Percentiles rank a stretch among this genome's conserved stretches.
phyloP scores from a whole-genome alignment of 2,888 invertebrate genomes.

The Dastarcus helophoroides region DNA sequence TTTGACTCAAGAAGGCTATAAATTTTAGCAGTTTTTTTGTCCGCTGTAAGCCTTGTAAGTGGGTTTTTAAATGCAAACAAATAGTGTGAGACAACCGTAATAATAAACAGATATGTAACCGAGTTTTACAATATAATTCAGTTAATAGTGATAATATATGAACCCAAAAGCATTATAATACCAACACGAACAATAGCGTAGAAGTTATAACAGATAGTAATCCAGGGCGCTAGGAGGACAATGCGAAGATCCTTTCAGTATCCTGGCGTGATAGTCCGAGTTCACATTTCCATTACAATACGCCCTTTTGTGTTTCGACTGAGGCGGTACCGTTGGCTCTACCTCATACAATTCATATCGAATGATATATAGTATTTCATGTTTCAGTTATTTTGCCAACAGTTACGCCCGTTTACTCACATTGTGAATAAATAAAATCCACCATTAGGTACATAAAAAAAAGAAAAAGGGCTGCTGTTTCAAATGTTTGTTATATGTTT shows the following conservation, averaged over 20 bases:
- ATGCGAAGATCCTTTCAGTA: slow-evolving; percentile 24
- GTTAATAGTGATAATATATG: slow-evolving; percentile 3
- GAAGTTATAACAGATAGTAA: slow-evolving; percentile 8
- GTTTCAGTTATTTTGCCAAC: too few species aligned
- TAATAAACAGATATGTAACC: background rate
- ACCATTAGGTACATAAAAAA: too few species aligned
- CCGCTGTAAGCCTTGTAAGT: too few species aligned
- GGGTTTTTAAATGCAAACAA: too few species aligned
- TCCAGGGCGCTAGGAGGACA: slow-evolving; percentile 12
- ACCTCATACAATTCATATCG: slow-evolving; percentile 1
- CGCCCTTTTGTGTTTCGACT: slow-evolving; percentile 19
- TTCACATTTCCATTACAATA: slow-evolving; percentile 29
- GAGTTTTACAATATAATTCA: slow-evolving; percentile 6
- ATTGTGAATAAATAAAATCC: too few species aligned
- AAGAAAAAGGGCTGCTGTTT: too few species aligned
- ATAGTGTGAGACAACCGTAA: background rate
- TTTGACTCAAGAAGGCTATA: too few species aligned
- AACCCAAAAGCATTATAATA: slow-evolving; percentile 2
- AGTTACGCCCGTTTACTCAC: too few species aligned
- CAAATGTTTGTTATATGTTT: too few species aligned
- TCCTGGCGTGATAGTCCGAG: slow-evolving; percentile 22
- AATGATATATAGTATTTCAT: background rate
- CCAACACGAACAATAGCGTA: slow-evolving; percentile 6
- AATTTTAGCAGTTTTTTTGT: too few species aligned
- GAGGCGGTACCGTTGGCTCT: too few species aligned